phyloP scores from a whole-genome alignment of 2,888 invertebrate species.

The Drosophila anceps region DNA sequence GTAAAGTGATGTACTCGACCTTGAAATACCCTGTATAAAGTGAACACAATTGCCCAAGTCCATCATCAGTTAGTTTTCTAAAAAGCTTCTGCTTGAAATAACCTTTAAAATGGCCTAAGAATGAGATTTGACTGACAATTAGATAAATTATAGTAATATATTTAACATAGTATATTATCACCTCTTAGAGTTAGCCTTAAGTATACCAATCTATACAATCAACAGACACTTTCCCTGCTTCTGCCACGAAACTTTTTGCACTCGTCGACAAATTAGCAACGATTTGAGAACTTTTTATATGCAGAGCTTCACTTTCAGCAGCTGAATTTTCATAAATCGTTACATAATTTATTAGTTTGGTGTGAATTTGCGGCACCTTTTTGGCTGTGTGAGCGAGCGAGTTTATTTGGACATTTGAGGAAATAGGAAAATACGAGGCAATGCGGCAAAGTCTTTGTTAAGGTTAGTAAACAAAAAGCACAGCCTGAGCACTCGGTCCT shows the following conservation, averaged over 20 bases:
- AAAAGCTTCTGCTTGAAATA: background rate
- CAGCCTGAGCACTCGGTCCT: constrained; percentile 14
- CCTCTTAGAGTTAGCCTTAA: background rate
- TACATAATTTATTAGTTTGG: constrained; percentile 25
- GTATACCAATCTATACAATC: background rate
- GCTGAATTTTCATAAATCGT: constrained; percentile 12
- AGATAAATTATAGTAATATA: background rate
- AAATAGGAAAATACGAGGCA: constrained; percentile 30
- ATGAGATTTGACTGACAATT: background rate
- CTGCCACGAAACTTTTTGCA: background rate
- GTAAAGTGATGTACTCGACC: background rate
- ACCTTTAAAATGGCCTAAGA: background rate
- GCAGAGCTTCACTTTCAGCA: background rate
- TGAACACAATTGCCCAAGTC: too few relatives aligned
- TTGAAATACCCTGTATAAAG: background rate
- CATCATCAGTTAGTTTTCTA: too few relatives aligned
- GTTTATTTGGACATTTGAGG: constrained; percentile 54
- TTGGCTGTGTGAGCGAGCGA: constrained; percentile 6
- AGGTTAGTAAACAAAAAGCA: constrained; percentile 68
- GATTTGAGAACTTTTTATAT: background rate
- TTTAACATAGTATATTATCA: background rate
- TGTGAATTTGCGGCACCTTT: constrained; percentile 36
- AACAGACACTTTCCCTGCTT: background rate
- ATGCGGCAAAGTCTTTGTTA: constrained; percentile 54
- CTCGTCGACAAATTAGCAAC: background rate